Conservation (phyloP, 2,113 vertebrate genomes). For the Tychaedon coryphoeus region DNA sequence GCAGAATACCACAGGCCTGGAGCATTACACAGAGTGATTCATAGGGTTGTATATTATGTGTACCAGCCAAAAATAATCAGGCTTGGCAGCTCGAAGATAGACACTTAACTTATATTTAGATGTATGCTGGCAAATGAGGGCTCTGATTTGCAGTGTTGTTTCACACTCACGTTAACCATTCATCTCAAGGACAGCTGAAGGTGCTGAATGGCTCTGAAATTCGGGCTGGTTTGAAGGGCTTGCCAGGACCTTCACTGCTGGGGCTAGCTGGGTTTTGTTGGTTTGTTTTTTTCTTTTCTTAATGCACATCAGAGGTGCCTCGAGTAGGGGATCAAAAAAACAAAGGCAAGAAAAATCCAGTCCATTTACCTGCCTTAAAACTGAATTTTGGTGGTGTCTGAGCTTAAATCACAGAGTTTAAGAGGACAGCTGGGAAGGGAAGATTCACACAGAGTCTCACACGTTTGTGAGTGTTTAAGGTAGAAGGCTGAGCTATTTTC, state of each 20-base stretch:
- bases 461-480: accelerated
- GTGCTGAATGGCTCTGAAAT: slow-evolving; percentile 59
- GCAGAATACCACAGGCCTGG: not conserved
- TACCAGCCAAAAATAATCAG: slow-evolving; percentile 59
- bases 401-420: accelerated
- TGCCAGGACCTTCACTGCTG: not conserved
- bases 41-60: slow-evolving; percentile 27
- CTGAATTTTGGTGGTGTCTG: not conserved
- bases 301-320: not conserved
- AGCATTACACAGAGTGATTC: not conserved
- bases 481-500: not conserved
- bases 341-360: not conserved
- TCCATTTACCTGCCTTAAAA: not conserved
- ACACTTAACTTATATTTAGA: slow-evolving; percentile 61
- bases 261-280: not conserved
- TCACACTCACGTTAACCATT: slow-evolving; percentile 44
- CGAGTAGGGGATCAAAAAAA: not conserved
- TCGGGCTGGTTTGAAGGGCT: slow-evolving; percentile 8
- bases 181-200: slow-evolving; percentile 58
- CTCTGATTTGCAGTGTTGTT: slow-evolving; percentile 36
- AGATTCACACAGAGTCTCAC: accelerated
- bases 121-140: slow-evolving; percentile 47
- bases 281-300: not conserved
- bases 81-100: slow-evolving; percentile 48
- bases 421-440: accelerated